These are phyloP conservation scores for Drosophila ironensis DNA, from an alignment of 1,140 invertebrate species.

Conservation along the genomic window DNA sequence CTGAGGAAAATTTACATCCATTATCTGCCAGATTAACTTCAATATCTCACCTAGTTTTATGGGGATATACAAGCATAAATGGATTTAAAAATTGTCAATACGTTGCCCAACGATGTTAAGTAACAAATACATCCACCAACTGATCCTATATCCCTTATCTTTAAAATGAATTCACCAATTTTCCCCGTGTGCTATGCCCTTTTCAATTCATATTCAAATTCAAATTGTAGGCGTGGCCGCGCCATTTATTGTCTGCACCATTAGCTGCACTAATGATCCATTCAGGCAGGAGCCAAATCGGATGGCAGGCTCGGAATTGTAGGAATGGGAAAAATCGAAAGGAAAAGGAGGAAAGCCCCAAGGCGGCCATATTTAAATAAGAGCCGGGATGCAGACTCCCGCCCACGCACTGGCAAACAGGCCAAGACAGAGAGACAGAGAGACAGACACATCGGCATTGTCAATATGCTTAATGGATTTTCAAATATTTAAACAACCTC, in stretches of 20 bases:
- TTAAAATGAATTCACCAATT: neutral
- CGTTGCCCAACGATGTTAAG: no score
- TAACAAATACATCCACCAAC: no score
- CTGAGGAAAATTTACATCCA: constrained; percentile 1
- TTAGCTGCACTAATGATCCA: constrained; percentile 79
- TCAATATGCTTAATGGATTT: constrained; percentile 81
- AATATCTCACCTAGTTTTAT: no score
- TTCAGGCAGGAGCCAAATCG: constrained; percentile 52
- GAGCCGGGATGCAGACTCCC: constrained; percentile 27
- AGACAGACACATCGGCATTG: constrained; percentile 62
- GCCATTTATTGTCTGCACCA: constrained; percentile 76
- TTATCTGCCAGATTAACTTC: no score
- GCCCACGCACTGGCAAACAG: constrained; percentile 3
- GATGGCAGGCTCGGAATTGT: constrained; percentile 13
- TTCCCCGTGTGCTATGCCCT: constrained; percentile 2
- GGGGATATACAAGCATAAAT: no score
- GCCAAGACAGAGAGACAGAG: constrained; percentile 7
- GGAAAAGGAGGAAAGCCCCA: constrained; percentile 7
- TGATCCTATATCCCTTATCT: no score
- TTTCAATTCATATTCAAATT: constrained; percentile 76
- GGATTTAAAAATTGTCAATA: neutral
- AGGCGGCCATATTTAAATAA: constrained; percentile 55
- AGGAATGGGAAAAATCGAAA: neutral
- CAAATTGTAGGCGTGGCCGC: constrained; percentile 58
- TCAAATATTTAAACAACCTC: constrained; percentile 76